A percentile compares a stretch with the other conserved stretches of the same genome.
Evolutionary conservation across 2,113 vertebrate species (phyloP).

Genomic region (Thymallus thymallus): DNA sequence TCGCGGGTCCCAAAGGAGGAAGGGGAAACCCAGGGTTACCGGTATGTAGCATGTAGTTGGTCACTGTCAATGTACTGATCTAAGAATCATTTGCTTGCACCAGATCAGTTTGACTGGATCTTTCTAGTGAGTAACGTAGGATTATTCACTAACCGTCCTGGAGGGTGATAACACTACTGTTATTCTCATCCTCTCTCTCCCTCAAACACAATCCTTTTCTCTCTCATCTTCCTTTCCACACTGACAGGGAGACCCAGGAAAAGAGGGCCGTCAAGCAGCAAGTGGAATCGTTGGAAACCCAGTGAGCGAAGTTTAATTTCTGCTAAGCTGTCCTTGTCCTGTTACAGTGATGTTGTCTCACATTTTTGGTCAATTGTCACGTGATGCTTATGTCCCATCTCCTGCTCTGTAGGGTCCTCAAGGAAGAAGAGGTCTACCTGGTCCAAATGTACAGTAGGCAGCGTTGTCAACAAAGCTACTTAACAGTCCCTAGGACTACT

Average conservation of each 20-base stretch:
- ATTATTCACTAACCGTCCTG: background rate
- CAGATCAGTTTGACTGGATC: background rate
- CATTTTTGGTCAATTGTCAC: background rate
- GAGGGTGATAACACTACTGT: background rate
- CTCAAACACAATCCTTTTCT: background rate
- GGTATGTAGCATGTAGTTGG: slow-evolving; percentile 59
- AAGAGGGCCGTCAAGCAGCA: slow-evolving; percentile 46
- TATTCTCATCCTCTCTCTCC: background rate
- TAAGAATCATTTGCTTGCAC: background rate
- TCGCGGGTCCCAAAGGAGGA: slow-evolving; percentile 74
- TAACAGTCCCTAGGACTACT: background rate
- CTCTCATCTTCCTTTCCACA: background rate
- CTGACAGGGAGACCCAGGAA: slow-evolving; percentile 63
- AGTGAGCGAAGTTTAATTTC: slow-evolving; percentile 52
- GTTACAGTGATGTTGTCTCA: background rate
- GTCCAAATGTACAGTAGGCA: slow-evolving; percentile 48
- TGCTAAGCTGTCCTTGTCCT: background rate
- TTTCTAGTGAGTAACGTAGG: background rate
- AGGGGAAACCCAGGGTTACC: slow-evolving; percentile 70
- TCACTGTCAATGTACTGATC: background rate
- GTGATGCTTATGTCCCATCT: background rate
- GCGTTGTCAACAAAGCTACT: background rate
- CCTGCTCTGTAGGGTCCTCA: slow-evolving; percentile 55
- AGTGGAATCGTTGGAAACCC: slow-evolving; percentile 48
- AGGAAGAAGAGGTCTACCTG: slow-evolving; percentile 58